Conservation (phyloP, 2,113 vertebrate genomes). For the Ovibos moschatus region DNA sequence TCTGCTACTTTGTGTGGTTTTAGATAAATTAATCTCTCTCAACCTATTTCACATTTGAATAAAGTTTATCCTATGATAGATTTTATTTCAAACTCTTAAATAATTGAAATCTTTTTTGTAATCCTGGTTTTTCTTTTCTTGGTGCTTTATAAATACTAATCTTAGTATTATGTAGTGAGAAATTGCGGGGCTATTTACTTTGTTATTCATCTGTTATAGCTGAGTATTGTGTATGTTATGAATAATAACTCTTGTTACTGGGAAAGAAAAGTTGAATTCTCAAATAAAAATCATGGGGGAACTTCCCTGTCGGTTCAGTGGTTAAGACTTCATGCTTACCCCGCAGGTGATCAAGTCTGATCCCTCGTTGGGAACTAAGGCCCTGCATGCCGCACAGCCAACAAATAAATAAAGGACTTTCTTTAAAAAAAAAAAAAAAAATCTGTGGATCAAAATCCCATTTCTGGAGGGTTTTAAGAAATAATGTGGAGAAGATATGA, state of each 20-base stretch:
- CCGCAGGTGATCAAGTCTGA: not conserved
- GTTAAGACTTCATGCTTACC: not conserved
- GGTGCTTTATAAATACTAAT: not conserved
- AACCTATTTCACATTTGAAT: not conserved
- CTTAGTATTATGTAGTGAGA: not conserved
- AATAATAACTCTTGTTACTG: not conserved
- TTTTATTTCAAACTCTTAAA: not conserved
- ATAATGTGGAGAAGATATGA: not conserved
- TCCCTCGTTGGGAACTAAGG: not conserved
- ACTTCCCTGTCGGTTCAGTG: not conserved
- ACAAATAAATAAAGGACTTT: not conserved
- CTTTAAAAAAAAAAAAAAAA: not conserved
- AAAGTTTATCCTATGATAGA: not conserved
- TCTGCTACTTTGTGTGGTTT: not conserved
- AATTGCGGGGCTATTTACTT: not conserved
- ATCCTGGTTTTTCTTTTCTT: not conserved
- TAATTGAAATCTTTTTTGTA: not conserved
- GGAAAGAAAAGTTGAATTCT: not conserved
- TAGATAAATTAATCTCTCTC: not conserved
- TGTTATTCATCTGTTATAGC: not conserved
- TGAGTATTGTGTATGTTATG: not conserved
- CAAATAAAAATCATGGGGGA: not conserved
- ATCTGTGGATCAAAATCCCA: not conserved
- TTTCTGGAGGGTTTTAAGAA: not conserved
- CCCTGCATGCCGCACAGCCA: not conserved